Base-by-base conservation (phyloP, 2,797 vertebrate genomes). In the Sphenopsis melanotis region DNA sequence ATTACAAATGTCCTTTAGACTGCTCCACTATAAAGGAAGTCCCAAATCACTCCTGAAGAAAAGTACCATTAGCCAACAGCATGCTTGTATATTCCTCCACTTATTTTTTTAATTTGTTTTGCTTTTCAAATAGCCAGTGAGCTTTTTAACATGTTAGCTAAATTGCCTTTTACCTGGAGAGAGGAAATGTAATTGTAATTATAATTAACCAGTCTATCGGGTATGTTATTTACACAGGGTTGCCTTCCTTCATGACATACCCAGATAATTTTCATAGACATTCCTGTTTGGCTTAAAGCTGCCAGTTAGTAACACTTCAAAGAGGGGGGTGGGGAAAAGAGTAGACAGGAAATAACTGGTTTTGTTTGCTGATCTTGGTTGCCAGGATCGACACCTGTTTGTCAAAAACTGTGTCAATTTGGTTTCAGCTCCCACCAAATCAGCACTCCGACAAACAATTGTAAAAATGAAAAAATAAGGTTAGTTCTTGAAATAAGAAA, bases 301-400 rank as follows among this genome's bases (percentile, higher is more conserved):
- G 41, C 29, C 69, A 44, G 77, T 94, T 96, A 95, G 87, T 90
- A 89, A n/a, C 46, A 56, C 39, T 93, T 89, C 65, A 74, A 60
- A 41, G 59, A n/a, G 49, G 4, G 4, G 4, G 10, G 11, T n/a
- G 0, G 0, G 0, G 1, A 6, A 22, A 24, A 24, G n/a, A 53
- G 20, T 14, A 76, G 46, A 22, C 15, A 29, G 65, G 60, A 81
- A 85, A 83, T 55, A 9, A 70, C 47, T 77, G 66, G 19, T 16
- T 94, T 88, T 83, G 52, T 91, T 86, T 94, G 64, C 93, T 96
- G 88, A 69, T 44, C 47, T 66, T 63, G 20, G 29, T 68, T 92
- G 50, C 69, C 89, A 94, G 87, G 75, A 91, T 89, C 4, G 5
- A 90, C 74, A 93, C 39, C 82, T 52, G 44, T 87, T 44, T 90